Base-by-base conservation (phyloP, 2,888 invertebrate species). In the Sisyra nigra region DNA sequence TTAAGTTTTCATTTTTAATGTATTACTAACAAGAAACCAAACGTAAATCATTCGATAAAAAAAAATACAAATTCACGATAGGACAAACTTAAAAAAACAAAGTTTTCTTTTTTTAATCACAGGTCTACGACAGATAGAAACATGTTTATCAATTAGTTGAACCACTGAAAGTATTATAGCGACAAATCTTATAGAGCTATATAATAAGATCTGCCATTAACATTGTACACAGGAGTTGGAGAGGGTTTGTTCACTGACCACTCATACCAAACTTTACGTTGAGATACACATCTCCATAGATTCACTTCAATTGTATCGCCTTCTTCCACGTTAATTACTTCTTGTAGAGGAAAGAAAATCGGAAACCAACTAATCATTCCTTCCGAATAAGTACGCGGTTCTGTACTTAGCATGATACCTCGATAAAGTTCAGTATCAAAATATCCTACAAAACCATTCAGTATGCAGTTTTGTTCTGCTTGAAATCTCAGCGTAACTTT, bases 311-410 rank as follows among this genome's bases (percentile, higher is more conserved):
- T 72, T 38, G 64, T 65, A 45, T 83, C 77, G 2, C 79, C 84
- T 44, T 71, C 72, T 43, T 71, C 72, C 1, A 94, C 61, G 46
- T 78, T 71, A 40, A 89, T 55, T 1, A 88, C 87, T 41, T 77
- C 78, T 81, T 85, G 61, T 29, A 92, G 73, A 7, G 97, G 96
- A 57, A 97, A 92, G 53, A 85, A 85, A 49, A 94, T 86, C 5
- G 97, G 94, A 61, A 97, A 98, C 98, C 98, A 98, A 48, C 92
- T 92, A 55, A 92, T 85, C 91, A 98, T 91, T 51, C 87, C 88
- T 1, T 73, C 71, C 14, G 93, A 89, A 59, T 91, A 87, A 1
- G 86, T 86, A 37, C 74, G 70, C 1, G 97, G 96, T 53, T 85
- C 78, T 54, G 91, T 96, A 60, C 96, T 96, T 39, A 98, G 67